Evolutionary conservation across 2,888 invertebrate genomes (phyloP).

Genomic region (Myopa tessellatipennis): DNA sequence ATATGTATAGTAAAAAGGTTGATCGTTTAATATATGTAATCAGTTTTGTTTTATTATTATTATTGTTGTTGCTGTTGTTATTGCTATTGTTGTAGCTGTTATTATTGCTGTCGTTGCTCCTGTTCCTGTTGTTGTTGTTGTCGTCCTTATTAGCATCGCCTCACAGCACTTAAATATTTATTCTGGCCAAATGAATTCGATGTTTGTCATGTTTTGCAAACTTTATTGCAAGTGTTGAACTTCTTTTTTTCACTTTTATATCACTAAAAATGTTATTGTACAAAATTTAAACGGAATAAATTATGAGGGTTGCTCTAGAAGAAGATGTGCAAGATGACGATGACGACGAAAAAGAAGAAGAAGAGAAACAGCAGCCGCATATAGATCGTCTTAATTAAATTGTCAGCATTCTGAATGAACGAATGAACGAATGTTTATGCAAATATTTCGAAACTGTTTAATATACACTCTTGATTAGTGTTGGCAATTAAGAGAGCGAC

Average conservation of each 20-base stretch:
- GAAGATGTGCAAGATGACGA: not conserved
- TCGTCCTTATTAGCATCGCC: not conserved
- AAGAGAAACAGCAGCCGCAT: not conserved
- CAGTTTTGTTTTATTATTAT: not conserved
- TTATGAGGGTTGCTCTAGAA: not conserved
- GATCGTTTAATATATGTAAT: not conserved
- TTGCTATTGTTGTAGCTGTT: slow-evolving; percentile 17
- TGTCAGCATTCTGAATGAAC: not conserved
- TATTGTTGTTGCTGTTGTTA: slow-evolving; percentile 12
- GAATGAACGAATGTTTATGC: too few relatives aligned
- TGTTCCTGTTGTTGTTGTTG: too few relatives aligned
- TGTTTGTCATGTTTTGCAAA: slow-evolving; percentile 26
- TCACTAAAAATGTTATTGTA: not conserved
- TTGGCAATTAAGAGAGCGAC: too few relatives aligned
- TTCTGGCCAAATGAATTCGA: slow-evolving; percentile 28
- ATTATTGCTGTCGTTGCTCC: too few relatives aligned
- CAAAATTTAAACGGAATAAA: not conserved
- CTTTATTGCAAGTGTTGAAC: not conserved
- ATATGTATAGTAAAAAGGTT: not conserved
- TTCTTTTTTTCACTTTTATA: not conserved
- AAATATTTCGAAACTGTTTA: not conserved
- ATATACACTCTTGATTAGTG: not conserved
- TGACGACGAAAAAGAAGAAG: not conserved
- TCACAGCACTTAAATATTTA: slow-evolving; percentile 14
- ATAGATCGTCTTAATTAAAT: not conserved